phyloP scores from a whole-genome alignment of 2,888 invertebrate genomes.

The Lordiphosa andalusiaca region DNA sequence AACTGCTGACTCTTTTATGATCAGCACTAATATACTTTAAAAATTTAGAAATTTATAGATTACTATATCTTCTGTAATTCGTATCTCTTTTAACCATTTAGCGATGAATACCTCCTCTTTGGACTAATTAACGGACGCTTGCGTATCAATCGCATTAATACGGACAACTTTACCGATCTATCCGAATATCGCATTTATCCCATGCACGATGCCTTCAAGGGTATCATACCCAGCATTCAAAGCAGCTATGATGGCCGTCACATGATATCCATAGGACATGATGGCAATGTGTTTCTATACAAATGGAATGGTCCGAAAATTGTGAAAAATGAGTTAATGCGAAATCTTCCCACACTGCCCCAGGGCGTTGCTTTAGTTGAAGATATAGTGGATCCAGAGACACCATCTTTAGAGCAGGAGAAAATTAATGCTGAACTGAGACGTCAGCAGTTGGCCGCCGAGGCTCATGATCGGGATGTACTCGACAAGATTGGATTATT shows the following conservation, averaged over 20 bases:
- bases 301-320: slow-evolving; percentile 80
- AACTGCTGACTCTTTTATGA: too few species aligned
- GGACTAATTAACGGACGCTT: slow-evolving; percentile 84
- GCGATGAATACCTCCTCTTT: slow-evolving; percentile 82
- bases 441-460: slow-evolving; percentile 73
- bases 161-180: slow-evolving; percentile 81
- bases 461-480: slow-evolving; percentile 84
- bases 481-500: slow-evolving; percentile 82
- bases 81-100: too few species aligned
- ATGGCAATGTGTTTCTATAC: slow-evolving; percentile 90
- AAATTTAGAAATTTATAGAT: too few species aligned
- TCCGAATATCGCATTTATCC: slow-evolving; percentile 85
- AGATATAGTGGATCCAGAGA: slow-evolving; percentile 73
- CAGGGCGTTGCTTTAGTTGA: slow-evolving; percentile 4
- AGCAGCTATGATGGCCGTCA: slow-evolving; percentile 82
- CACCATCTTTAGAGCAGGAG: slow-evolving; percentile 83
- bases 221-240: slow-evolving; percentile 84
- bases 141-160: slow-evolving; percentile 82
- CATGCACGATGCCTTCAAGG: slow-evolving; percentile 89
- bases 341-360: slow-evolving; percentile 28
- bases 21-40: too few species aligned
- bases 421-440: slow-evolving; percentile 84
- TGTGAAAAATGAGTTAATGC: not conserved
- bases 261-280: slow-evolving; percentile 85
- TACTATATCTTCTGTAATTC: too few species aligned